phyloP scores from a whole-genome alignment of 2,113 vertebrate genomes.

The Saguinus imperator region DNA sequence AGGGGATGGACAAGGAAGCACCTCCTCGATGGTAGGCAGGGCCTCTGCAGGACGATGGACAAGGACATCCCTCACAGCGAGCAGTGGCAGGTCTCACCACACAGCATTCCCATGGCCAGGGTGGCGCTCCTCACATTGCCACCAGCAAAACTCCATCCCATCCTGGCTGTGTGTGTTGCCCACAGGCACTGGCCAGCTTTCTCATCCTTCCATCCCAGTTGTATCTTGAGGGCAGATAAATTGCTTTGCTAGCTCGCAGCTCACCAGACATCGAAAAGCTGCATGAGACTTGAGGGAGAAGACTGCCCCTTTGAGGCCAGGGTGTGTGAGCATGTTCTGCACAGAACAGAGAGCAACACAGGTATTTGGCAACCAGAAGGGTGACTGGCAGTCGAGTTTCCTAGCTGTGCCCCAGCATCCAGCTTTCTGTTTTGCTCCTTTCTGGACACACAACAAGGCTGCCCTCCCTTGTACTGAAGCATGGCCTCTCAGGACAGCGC shows the following conservation, averaged over 20 bases:
- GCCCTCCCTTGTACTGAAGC: fast-evolving
- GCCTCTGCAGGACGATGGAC: background rate
- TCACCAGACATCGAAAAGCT: background rate
- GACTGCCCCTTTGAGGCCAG: background rate
- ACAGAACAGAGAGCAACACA: background rate
- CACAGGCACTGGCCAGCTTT: background rate
- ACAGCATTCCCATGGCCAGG: fast-evolving
- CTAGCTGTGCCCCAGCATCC: no score
- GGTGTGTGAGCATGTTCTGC: background rate
- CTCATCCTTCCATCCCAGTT: background rate
- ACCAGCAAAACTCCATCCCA: background rate
- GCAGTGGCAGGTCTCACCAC: background rate
- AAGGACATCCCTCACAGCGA: background rate
- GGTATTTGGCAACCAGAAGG: no score
- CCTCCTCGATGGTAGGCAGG: background rate
- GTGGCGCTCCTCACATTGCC: fast-evolving
- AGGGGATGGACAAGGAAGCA: background rate
- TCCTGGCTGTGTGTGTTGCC: background rate
- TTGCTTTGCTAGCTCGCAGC: background rate
- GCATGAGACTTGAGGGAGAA: background rate
- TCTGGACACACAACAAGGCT: background rate
- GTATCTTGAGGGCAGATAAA: background rate
- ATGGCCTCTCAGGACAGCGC: fast-evolving
- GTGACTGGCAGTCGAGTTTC: background rate
- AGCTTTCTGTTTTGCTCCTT: no score